Evolutionary conservation across 2,113 vertebrate genomes (phyloP).

Genomic region (Furnarius figulus): DNA sequence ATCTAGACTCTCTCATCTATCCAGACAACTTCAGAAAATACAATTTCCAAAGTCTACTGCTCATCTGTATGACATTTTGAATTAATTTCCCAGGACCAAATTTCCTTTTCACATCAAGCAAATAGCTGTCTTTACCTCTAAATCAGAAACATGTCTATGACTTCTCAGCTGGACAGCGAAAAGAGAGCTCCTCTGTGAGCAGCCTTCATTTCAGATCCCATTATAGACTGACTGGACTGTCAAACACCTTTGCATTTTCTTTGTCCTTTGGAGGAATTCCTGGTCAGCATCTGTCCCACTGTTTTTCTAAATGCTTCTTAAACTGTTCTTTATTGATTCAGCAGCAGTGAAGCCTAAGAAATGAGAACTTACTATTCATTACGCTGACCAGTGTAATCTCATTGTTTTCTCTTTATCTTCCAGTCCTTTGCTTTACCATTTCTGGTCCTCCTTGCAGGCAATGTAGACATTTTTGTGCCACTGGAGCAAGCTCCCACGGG

Average conservation of each 20-base stretch:
- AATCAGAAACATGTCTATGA: not conserved
- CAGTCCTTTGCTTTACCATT: not conserved
- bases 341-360: not conserved
- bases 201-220: fast-evolving
- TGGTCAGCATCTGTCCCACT: not conserved
- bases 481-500: not conserved
- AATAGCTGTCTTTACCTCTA: not conserved
- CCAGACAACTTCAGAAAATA: not conserved
- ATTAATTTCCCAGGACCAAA: not conserved
- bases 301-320: not conserved
- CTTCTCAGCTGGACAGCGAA: not conserved
- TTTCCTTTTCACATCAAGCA: not conserved
- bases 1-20: not conserved
- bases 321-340: not conserved
- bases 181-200: not conserved
- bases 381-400: not conserved
- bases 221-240: not conserved
- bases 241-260: not conserved
- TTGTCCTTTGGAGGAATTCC: not conserved
- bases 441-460: not conserved
- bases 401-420: not conserved
- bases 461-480: not conserved
- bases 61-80: not conserved
- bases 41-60: not conserved
- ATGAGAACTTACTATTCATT: not conserved